Conservation (phyloP, 2,888 invertebrate genomes). For the Rhorus exstirpatorius region DNA sequence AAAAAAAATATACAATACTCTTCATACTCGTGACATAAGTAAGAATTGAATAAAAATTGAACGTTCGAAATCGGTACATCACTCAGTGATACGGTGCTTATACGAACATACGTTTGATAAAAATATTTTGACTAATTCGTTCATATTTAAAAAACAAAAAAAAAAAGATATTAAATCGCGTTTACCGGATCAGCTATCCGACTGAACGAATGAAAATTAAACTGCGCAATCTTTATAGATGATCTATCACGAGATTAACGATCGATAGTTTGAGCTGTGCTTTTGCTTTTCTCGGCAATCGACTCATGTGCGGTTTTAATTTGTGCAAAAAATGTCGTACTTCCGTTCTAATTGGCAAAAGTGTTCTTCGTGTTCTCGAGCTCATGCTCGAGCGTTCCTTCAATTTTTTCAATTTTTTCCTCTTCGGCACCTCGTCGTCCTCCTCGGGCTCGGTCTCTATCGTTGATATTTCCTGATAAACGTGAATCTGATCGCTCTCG, state of each 20-base stretch:
- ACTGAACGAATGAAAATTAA: neutral
- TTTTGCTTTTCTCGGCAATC: constrained; percentile 82
- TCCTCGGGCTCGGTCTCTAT: constrained; percentile 33
- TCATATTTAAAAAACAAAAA: no score
- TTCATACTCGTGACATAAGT: neutral
- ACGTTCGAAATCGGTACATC: constrained; percentile 26
- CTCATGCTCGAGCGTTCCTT: constrained; percentile 65
- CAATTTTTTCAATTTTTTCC: constrained; percentile 53
- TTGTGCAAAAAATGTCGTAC: constrained; percentile 81
- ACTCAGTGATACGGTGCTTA: constrained; percentile 32
- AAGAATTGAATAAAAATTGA: neutral
- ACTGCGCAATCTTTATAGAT: constrained; percentile 74
- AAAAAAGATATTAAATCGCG: neutral
- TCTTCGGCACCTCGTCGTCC: constrained; percentile 56
- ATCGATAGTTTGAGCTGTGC: constrained; percentile 83
- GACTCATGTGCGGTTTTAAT: constrained; percentile 82
- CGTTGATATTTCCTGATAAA: constrained; percentile 36
- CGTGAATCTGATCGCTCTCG: constrained; percentile 60
- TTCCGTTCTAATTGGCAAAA: constrained; percentile 82
- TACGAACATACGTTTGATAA: neutral
- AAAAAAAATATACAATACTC: constrained; percentile 16
- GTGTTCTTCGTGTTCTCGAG: constrained; percentile 78
- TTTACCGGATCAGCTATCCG: neutral
- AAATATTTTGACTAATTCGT: neutral
- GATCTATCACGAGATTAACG: constrained; percentile 84